These are phyloP conservation scores for Tiliacea citrago DNA, from an alignment of 2,888 invertebrate species.

Conservation along the genomic window DNA sequence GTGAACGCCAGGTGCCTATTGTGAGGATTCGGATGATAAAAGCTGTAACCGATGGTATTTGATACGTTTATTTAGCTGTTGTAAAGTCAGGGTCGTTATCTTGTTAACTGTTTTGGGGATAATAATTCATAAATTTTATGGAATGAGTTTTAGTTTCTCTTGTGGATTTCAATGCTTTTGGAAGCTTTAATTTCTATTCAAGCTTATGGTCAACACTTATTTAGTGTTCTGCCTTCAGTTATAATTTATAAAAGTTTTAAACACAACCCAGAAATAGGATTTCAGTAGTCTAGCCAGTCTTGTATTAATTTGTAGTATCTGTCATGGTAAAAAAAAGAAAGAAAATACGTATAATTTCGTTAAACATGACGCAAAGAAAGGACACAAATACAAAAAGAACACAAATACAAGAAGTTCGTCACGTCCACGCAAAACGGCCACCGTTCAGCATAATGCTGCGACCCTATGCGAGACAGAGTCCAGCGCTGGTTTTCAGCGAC, in stretches of 20 bases:
- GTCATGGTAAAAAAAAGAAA: too few relatives aligned
- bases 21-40: conserved; percentile 65
- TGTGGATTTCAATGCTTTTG: not conserved
- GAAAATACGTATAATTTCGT: too few relatives aligned
- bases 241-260: too few relatives aligned
- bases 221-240: not conserved
- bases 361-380: too few relatives aligned
- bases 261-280: not conserved
- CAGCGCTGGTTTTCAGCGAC: too few relatives aligned
- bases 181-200: not conserved
- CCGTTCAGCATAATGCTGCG: too few relatives aligned
- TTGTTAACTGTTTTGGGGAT: conserved; percentile 20
- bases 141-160: not conserved
- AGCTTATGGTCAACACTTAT: not conserved
- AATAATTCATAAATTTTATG: conserved; percentile 2
- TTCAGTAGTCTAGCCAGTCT: not conserved
- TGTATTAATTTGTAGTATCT: not conserved
- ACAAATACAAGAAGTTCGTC: too few relatives aligned
- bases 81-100: conserved; percentile 40
- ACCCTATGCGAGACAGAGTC: too few relatives aligned
- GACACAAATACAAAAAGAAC: too few relatives aligned
- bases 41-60: conserved; percentile 62
- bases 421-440: too few relatives aligned
- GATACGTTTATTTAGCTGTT: conserved; percentile 54
- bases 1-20: conserved; percentile 78